Evolutionary conservation across 1,140 invertebrate species (phyloP).

Genomic region (Drosophila nikananu): DNA sequence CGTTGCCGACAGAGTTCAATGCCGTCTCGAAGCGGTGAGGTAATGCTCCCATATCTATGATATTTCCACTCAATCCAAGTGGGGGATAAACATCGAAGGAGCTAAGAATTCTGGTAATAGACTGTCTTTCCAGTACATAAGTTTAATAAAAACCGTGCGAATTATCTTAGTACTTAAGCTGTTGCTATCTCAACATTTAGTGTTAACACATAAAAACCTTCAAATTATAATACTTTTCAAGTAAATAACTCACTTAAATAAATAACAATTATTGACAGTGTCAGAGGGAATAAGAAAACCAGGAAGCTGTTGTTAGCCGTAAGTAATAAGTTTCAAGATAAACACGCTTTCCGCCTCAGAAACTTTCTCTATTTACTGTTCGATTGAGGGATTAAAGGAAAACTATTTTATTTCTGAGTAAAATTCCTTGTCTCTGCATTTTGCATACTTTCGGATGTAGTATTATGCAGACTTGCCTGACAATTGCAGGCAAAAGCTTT

Average conservation of each 20-base stretch:
- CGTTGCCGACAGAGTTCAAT: constrained; percentile 22
- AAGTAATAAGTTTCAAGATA: constrained; percentile 10
- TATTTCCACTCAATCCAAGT: neutral
- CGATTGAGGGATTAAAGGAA: constrained; percentile 52
- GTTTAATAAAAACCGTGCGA: neutral
- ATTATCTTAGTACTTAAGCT: neutral
- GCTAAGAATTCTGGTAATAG: too few species aligned
- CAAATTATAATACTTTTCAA: neutral
- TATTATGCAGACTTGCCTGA: constrained; percentile 18
- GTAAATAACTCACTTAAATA: neutral
- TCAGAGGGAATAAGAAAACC: neutral
- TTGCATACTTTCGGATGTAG: constrained; percentile 1
- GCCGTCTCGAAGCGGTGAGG: neutral
- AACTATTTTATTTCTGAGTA: neutral
- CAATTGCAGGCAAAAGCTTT: constrained; percentile 7
- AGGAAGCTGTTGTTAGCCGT: constrained; percentile 12
- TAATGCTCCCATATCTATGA: neutral
- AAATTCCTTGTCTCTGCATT: neutral
- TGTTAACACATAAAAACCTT: neutral
- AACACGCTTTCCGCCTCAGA: constrained; percentile 21
- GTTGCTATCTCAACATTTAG: neutral
- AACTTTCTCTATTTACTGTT: constrained; percentile 55
- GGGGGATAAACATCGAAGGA: too few species aligned
- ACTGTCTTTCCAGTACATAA: neutral
- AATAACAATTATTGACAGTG: neutral